Evolutionary conservation across 2,113 vertebrate genomes (phyloP), one percentile per base, ranked within the genome.

Genomic region (Muscicapa adusta): DNA sequence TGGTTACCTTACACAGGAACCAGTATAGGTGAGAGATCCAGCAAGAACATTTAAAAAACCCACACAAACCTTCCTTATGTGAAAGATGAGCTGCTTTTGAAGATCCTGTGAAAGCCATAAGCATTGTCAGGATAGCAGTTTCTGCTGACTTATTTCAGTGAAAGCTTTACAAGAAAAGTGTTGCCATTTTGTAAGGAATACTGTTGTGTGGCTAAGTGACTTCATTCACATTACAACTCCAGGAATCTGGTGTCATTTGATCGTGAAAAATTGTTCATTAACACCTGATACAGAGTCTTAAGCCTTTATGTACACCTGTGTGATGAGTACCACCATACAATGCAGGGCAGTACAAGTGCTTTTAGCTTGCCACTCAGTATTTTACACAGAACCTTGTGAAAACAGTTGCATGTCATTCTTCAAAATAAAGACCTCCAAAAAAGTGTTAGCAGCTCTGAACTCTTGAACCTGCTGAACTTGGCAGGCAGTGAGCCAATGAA

Each of bases 51-150:
- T 51, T 11, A 31, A 81, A 82, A 82, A 58, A 61, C 8, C 28
- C 10, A 82, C 45, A 56, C 61, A 45, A 31, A 68, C 82, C 66
- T 84, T 95, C 91, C 67, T 58, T n/a, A 22, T 3, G 33, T 92
- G 86, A 96, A 82, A 77, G 67, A 74, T 29, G 72, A 94, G 83
- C 70, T 85, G 82, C 63, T 93, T 86, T 63, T 6, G n/a, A 79
- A 80, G 89, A 80, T 88, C 80, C 85, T 28, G 78, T 75, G 88
- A 66, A 85, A 94, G 77, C 70, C 80, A 5, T n/a, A 48, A 89
- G 76, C 31, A 48, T 63, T 78, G 91, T 36, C 26, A 48, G 56
- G 72, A 53, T 0, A n/a, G 63, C 71, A 94, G 51, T 67, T 90
- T 70, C 56, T 62, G 85, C 72, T 83, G 51, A 85, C 67, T 66